Conservation (phyloP, 2,797 vertebrate species). For the Falco peregrinus region DNA sequence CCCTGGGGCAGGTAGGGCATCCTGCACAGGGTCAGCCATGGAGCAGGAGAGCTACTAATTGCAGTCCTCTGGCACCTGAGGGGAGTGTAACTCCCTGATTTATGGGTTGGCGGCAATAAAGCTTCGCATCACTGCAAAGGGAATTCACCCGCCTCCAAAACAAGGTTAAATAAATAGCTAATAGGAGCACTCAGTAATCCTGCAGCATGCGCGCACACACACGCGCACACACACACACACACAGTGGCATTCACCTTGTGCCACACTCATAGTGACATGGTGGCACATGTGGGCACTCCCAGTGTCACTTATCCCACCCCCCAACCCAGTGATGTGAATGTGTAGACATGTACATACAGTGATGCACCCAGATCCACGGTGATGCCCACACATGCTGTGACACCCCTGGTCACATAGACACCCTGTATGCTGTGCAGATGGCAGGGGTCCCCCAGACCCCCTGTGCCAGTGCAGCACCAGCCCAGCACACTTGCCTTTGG, state of each 20-base stretch:
- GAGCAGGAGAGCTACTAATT: not conserved
- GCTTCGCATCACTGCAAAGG: conserved; percentile 1
- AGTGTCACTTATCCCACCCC: not conserved
- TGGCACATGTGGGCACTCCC: not conserved
- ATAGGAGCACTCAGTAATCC: conserved; percentile 1
- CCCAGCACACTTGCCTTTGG: not conserved
- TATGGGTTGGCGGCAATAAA: conserved; percentile 41
- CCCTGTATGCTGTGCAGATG: not conserved
- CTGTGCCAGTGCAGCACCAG: fast-evolving
- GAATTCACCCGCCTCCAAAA: conserved; percentile 57
- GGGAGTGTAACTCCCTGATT: conserved; percentile 24
- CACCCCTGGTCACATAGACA: fast-evolving
- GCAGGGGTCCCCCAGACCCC: not conserved
- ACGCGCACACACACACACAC: not conserved
- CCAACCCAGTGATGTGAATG: not conserved
- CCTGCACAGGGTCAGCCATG: not conserved
- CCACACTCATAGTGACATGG: fast-evolving
- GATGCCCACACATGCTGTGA: fast-evolving
- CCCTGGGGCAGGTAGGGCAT: not conserved
- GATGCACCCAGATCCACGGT: not conserved
- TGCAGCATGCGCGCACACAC: not conserved
- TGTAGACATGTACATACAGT: fast-evolving
- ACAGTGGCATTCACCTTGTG: fast-evolving
- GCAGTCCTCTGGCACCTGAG: conserved; percentile 22
- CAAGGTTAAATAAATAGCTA: conserved; percentile 69